Percentiles rank a stretch among this genome's conserved stretches.
phyloP scores from a whole-genome alignment of 1,140 invertebrate species.

The Drosophila prosaltans region DNA sequence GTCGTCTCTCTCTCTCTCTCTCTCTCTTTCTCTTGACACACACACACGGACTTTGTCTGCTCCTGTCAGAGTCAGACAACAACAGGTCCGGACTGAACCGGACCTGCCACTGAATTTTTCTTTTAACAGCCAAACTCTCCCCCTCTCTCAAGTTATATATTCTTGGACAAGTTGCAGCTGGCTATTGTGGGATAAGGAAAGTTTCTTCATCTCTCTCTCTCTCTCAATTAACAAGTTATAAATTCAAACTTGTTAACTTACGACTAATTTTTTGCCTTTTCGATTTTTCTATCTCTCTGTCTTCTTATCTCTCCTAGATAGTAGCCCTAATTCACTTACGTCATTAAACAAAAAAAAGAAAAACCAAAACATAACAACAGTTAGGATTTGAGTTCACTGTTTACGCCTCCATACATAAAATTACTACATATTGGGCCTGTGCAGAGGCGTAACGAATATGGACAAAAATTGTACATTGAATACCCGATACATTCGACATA shows the following conservation, averaged over 20 bases:
- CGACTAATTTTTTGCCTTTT: slow-evolving; percentile 35
- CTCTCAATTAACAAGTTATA: slow-evolving; percentile 44
- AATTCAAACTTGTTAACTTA: slow-evolving; percentile 47
- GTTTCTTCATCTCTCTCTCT: slow-evolving; percentile 4
- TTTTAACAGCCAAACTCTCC: neutral
- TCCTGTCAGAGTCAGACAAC: neutral
- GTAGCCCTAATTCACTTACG: slow-evolving; percentile 30
- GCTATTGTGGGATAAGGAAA: slow-evolving; percentile 13
- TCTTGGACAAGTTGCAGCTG: slow-evolving; percentile 37
- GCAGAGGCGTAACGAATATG: slow-evolving; percentile 60
- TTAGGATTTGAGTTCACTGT: slow-evolving; percentile 37
- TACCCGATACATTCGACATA: slow-evolving; percentile 36
- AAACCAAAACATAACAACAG: slow-evolving; percentile 33
- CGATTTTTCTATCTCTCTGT: slow-evolving; percentile 16
- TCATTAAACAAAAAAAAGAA: slow-evolving; percentile 33
- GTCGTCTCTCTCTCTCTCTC: neutral
- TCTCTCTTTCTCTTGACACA: neutral
- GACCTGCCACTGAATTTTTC: neutral
- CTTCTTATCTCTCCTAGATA: slow-evolving; percentile 22
- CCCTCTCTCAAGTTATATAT: slow-evolving; percentile 25
- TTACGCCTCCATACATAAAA: slow-evolving; percentile 33
- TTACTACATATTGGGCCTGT: slow-evolving; percentile 10
- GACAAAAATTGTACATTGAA: slow-evolving; percentile 40
- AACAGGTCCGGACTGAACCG: neutral
- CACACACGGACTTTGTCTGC: slow-evolving; percentile 13